A percentile compares a stretch with the other conserved stretches of the same genome.
Evolutionary conservation across 1,140 invertebrate genomes (phyloP).

Genomic region (Drosophila setifemur): DNA sequence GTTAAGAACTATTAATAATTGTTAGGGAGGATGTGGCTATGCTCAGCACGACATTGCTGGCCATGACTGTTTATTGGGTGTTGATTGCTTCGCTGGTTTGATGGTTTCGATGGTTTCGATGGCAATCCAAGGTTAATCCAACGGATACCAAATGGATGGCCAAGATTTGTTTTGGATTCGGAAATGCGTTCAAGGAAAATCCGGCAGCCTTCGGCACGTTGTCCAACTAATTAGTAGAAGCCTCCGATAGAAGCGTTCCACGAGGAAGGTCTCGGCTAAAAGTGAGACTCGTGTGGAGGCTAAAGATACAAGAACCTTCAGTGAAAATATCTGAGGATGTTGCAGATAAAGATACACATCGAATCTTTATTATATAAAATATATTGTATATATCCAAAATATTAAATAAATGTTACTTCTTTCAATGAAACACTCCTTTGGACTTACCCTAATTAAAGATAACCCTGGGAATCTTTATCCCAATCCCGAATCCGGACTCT

Average conservation of each 20-base stretch:
- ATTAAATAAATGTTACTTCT: too few relatives aligned
- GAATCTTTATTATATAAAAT: too few relatives aligned
- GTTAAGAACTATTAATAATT: constrained; percentile 26
- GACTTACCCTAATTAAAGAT: too few relatives aligned
- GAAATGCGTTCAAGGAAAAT: constrained; percentile 36
- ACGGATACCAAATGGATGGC: constrained; percentile 12
- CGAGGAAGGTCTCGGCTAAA: constrained; percentile 33
- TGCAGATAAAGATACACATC: too few relatives aligned
- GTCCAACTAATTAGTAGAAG: constrained; percentile 21
- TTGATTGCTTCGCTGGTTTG: constrained; percentile 56
- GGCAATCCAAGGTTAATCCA: constrained; percentile 8
- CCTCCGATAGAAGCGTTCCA: constrained; percentile 1
- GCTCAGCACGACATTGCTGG: constrained; percentile 29
- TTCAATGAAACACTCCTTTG: too few relatives aligned
- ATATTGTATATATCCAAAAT: too few relatives aligned
- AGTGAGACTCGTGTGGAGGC: constrained; percentile 23
- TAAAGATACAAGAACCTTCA: background rate
- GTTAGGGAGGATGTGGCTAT: constrained; percentile 47
- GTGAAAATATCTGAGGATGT: background rate
- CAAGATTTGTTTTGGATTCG: too few relatives aligned
- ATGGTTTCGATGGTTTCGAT: background rate
- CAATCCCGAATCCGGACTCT: background rate
- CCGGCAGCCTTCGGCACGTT: constrained; percentile 24
- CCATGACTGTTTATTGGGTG: constrained; percentile 50
- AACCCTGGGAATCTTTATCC: constrained; percentile 6